Base-by-base conservation (phyloP, 2,888 invertebrate species). In the Dorcus parallelipipedus region DNA sequence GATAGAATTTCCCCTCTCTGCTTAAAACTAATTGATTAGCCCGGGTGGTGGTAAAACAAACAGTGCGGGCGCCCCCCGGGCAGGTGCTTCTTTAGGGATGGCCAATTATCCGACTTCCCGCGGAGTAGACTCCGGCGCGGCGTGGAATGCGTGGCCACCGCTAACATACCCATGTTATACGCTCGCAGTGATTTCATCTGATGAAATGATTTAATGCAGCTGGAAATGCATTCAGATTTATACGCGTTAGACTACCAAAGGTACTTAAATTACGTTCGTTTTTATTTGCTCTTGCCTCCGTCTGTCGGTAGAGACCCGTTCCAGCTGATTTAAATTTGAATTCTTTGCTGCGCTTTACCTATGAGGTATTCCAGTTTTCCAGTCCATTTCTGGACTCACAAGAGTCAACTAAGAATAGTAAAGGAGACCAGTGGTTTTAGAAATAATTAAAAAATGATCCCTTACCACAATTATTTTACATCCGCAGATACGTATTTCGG, bases 101-200 rank as follows among this genome's bases (percentile, higher is more conserved):
- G 69, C 73, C 74, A 73, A 74, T 73, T 74, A 73, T 71, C 71
- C 68, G 71, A 60, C 70, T 64, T 64, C 73, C 72, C 66, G 71
- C 66, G 65, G 72, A 63, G 69, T 63, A 59, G 72, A 69, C 68
- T 71, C 72, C 71, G 66, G 69, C 69, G 67, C 69, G 70, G 69
- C 70, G 77, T 72, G 76, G 69, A 67, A 67, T 67, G 65, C 60
- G 60, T 63, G 65, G 58, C 62, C 66, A 60, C 64, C 64, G 52
- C 64, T 43, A 59, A 23, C 56, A 40, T 56, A 56, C 56, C 53
- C 53, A 49, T 48, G 59, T 56, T 52, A 41, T 26, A 41, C 50
- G 54, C 54, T 54, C 45, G 41, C 58, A 58, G 50, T 49, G 65
- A 66, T 60, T 58, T 59, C 57, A 52, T 63, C 63, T 63, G 64